Conservation (phyloP, 2,797 vertebrate species). For the Cyclopterus lumpus region DNA sequence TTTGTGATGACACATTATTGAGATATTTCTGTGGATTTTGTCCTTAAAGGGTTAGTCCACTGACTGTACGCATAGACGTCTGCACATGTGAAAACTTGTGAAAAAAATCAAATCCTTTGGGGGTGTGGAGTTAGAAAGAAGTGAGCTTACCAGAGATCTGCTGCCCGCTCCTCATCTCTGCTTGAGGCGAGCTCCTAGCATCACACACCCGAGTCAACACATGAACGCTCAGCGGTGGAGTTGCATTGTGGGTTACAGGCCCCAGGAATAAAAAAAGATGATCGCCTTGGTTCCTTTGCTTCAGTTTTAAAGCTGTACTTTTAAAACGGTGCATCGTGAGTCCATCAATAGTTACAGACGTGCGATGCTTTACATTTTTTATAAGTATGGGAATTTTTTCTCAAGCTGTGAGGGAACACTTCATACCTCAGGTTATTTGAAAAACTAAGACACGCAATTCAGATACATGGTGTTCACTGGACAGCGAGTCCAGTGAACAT, state of each 20-base stretch:
- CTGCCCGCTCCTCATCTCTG: neutral
- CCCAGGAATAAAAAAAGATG: neutral
- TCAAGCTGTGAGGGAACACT: neutral
- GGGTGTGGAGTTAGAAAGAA: neutral
- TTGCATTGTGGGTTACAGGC: neutral
- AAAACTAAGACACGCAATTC: neutral
- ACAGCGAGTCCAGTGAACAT: neutral
- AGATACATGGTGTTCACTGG: too few species aligned
- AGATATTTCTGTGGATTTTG: neutral
- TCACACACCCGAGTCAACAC: neutral
- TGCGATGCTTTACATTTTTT: neutral
- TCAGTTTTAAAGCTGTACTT: neutral
- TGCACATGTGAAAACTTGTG: neutral
- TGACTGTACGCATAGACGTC: neutral
- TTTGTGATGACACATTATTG: neutral
- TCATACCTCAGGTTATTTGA: neutral
- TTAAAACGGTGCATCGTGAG: neutral
- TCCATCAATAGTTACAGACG: neutral
- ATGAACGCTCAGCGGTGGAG: neutral
- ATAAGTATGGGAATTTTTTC: neutral
- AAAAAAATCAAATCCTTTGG: neutral
- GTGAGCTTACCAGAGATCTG: neutral
- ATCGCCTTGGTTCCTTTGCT: neutral
- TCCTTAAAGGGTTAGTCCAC: neutral
- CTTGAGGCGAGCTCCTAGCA: neutral